Base-by-base conservation (phyloP, 2,113 vertebrate genomes). In the Ceuthmochares aereus region DNA sequence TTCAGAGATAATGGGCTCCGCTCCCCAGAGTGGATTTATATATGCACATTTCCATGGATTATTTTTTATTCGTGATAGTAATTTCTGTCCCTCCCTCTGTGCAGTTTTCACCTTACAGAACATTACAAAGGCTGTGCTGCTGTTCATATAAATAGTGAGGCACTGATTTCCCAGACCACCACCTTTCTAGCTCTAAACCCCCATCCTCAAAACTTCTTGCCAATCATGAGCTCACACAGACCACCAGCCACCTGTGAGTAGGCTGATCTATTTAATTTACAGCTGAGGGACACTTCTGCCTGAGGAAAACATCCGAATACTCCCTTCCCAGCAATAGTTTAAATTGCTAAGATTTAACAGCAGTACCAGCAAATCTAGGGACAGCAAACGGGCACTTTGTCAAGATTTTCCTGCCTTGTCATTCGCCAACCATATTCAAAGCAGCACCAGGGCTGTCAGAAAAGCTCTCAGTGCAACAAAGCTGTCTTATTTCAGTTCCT, bases 381-480 rank as follows among this genome's bases (percentile, higher is more conserved):
- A 60, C 5, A 70, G n/a, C 1, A 9, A 81, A 67, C 14, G 19
- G 62, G 43, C 43, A 74, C 30, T 93, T 76, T 7, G 22, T 66
- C 45, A 67, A 55, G 67, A 37, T 69, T 85, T 82, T 84, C 60
- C 64, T 92, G 49, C 49, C 40, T 89, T 81, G 66, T 80, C 60
- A 17, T 54, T 81, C 36, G 64, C 47, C 69, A 88, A 2, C 37
- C 25, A 19, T 5, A 62, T 42, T 72, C 49, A 62, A 64, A 93
- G 42, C 18, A 88, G 29, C 21, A 54, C 4, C 2, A 63, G 8
- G 8, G 8, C 36, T 90, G 76, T 29, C 79, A 84, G 36, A 64
- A 92, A 42, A 47, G 1, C 55, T 69, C 77, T 83, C 67, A 75
- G 69, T 17, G 76, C 42, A 93, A 73, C 67, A 80, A 70, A 76